These are phyloP conservation scores for Podotricha telesiphe DNA, from an alignment of 2,888 invertebrate genomes.

Conservation along the genomic window DNA sequence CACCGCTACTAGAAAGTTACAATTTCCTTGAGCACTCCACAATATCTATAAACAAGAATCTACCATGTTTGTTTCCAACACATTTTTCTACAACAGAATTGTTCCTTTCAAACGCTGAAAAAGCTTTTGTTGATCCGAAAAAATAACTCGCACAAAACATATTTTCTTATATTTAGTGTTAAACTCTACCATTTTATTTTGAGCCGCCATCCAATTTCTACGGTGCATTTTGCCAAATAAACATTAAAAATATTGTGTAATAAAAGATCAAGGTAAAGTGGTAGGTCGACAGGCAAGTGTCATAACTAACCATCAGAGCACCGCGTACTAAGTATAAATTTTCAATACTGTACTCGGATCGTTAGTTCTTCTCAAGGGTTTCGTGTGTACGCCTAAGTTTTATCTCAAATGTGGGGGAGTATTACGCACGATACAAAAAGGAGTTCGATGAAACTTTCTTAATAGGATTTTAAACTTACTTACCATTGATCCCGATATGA, in stretches of 20 bases:
- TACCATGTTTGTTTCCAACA: constrained; percentile 28
- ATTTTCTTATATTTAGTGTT: constrained; percentile 66
- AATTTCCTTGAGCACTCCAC: constrained; percentile 22
- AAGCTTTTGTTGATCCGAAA: constrained; percentile 74
- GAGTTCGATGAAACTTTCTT: constrained; percentile 56
- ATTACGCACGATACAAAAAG: constrained; percentile 42
- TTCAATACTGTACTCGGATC: constrained; percentile 75
- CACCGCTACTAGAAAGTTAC: constrained; percentile 20
- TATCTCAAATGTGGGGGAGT: constrained; percentile 49
- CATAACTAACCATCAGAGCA: constrained; percentile 77
- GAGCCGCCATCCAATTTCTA: constrained; percentile 19
- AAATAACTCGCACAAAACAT: constrained; percentile 68
- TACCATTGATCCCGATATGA: constrained; percentile 58
- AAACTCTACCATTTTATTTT: constrained; percentile 41
- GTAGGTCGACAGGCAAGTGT: constrained; percentile 51
- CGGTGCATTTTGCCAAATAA: constrained; percentile 33
- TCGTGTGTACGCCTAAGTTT: constrained; percentile 59
- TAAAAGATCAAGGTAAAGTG: constrained; percentile 53
- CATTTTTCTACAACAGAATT: constrained; percentile 21
- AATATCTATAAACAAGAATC: constrained; percentile 33
- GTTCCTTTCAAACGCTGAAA: constrained; percentile 46
- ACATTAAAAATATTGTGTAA: constrained; percentile 21
- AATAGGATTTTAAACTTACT: constrained; percentile 75
- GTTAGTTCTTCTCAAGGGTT: constrained; percentile 75
- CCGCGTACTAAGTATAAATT: constrained; percentile 80